Conservation (phyloP, 2,888 invertebrate genomes). For the Camponotus fellah region DNA sequence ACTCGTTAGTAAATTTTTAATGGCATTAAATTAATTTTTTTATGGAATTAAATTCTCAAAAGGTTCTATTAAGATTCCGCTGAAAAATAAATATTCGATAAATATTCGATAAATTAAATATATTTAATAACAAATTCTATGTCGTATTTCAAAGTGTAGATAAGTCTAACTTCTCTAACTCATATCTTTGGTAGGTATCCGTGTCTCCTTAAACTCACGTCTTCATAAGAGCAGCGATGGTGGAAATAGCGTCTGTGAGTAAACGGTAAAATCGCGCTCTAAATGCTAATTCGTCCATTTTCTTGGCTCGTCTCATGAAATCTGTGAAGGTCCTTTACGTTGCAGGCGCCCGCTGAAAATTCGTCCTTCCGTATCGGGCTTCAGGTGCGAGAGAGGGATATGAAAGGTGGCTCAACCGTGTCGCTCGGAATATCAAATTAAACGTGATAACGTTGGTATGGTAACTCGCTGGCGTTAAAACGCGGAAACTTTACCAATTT, state of each 20-base stretch:
- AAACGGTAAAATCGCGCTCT: slow-evolving; percentile 73
- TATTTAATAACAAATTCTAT: slow-evolving; percentile 59
- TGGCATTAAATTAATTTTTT: neutral
- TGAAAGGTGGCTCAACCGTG: slow-evolving; percentile 48
- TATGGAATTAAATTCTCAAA: neutral
- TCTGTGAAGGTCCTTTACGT: slow-evolving; percentile 59
- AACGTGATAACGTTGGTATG: slow-evolving; percentile 62
- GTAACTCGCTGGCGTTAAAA: slow-evolving; percentile 68
- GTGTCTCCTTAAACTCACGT: slow-evolving; percentile 48
- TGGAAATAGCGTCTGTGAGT: neutral
- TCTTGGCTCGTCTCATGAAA: slow-evolving; percentile 63
- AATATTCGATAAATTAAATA: neutral
- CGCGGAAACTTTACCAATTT: slow-evolving; percentile 77
- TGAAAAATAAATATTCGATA: neutral
- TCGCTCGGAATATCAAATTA: slow-evolving; percentile 70
- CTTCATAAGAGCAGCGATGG: slow-evolving; percentile 23
- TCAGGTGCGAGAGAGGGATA: slow-evolving; percentile 13
- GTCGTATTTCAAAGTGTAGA: slow-evolving; percentile 49
- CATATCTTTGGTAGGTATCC: slow-evolving; percentile 20
- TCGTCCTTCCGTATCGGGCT: slow-evolving; percentile 32
- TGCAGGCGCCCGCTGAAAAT: slow-evolving; percentile 57
- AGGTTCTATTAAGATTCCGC: neutral
- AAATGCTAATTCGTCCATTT: slow-evolving; percentile 80
- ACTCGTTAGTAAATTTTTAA: neutral
- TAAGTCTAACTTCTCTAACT: slow-evolving; percentile 48